phyloP scores from a whole-genome alignment of 2,888 invertebrate genomes.

The Colostygia pectinataria region DNA sequence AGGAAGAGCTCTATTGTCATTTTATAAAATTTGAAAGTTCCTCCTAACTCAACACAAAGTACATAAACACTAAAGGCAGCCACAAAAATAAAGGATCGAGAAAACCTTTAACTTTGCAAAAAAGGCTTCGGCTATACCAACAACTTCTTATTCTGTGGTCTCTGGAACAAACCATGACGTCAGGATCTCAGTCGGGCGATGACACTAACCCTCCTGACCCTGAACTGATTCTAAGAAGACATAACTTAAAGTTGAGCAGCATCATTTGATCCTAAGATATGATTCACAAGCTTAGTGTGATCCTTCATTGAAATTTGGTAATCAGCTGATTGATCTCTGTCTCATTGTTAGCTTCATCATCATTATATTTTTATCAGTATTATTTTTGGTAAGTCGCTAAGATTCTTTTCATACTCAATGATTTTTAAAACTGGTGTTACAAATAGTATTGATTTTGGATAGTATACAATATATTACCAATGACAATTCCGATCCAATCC shows the following conservation, averaged over 20 bases:
- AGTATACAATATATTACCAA: too few relatives aligned
- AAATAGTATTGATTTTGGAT: too few relatives aligned
- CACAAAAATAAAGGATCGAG: neutral
- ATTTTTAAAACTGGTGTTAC: too few relatives aligned
- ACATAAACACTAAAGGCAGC: neutral
- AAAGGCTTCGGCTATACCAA: neutral
- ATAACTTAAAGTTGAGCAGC: conserved; percentile 13
- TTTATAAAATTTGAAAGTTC: too few relatives aligned
- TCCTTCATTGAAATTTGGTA: conserved; percentile 22
- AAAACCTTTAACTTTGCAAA: conserved; percentile 12
- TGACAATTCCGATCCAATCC: too few relatives aligned
- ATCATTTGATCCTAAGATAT: conserved; percentile 20
- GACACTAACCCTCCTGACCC: conserved; percentile 32
- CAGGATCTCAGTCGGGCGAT: conserved; percentile 31
- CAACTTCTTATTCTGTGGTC: conserved; percentile 3
- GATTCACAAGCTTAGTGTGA: conserved; percentile 28
- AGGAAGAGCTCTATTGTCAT: too few relatives aligned
- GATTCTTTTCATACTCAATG: too few relatives aligned
- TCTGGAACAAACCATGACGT: conserved; percentile 31
- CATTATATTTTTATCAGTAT: too few relatives aligned
- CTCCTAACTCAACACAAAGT: neutral
- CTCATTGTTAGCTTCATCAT: too few relatives aligned
- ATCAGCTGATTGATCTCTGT: conserved; percentile 31
- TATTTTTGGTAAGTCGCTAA: too few relatives aligned
- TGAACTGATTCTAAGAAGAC: conserved; percentile 34